These are phyloP conservation scores for Gymnothorax javanicus DNA, from an alignment of 2,797 vertebrate genomes.

Conservation along the genomic window DNA sequence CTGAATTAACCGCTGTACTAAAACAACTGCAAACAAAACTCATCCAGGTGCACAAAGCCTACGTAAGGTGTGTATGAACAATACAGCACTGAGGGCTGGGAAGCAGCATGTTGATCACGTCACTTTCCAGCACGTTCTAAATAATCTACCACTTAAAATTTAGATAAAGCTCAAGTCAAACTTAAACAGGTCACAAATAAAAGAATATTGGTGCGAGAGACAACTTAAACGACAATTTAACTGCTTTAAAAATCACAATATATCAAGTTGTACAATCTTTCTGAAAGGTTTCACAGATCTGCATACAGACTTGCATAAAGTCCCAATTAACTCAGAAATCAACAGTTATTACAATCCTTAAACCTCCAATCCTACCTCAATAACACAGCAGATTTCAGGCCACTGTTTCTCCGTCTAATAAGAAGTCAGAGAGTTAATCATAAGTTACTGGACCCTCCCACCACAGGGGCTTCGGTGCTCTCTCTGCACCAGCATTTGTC, in stretches of 20 bases:
- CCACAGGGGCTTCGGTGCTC: not conserved
- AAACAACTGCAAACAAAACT: not conserved
- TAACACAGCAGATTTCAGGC: not conserved
- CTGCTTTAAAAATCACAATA: not conserved
- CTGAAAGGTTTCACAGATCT: not conserved
- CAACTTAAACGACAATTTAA: not conserved
- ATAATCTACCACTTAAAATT: not conserved
- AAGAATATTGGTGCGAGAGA: too few relatives aligned
- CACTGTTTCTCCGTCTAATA: not conserved
- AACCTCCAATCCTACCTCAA: not conserved
- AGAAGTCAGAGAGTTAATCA: constrained; percentile 9
- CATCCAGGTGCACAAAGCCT: not conserved
- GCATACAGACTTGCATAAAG: not conserved
- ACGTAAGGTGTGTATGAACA: not conserved
- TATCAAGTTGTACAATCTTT: not conserved
- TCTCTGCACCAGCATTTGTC: constrained; percentile 23
- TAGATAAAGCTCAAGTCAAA: not conserved
- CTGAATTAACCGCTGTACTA: not conserved
- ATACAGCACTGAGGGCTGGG: not conserved
- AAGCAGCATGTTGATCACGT: not conserved
- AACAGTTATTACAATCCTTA: not conserved
- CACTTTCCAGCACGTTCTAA: not conserved
- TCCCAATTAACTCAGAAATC: not conserved
- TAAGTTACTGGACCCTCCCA: constrained; percentile 11
- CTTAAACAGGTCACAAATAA: not conserved